A percentile compares a stretch with the other conserved stretches of the same genome.
Conservation (phyloP, 1,140 invertebrate genomes). For the Papilio machaon region DNA sequence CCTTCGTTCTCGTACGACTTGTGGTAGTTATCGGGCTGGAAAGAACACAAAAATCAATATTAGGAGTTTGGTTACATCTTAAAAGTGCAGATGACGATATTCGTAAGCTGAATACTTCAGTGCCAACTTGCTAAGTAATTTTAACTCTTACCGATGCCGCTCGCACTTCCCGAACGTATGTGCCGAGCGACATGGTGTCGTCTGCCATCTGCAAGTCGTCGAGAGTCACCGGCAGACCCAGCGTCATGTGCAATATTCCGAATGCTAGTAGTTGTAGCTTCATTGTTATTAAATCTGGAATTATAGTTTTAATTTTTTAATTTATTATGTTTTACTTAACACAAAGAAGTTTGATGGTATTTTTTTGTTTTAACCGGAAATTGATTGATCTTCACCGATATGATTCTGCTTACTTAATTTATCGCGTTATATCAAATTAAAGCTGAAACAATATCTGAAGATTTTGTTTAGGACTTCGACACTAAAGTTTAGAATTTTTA, state of each 20-base stretch:
- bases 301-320: constrained; percentile 11
- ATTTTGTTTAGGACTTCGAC: neutral
- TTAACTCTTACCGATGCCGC: constrained; percentile 69
- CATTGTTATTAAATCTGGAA: constrained; percentile 28
- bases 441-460: neutral
- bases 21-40: constrained; percentile 71
- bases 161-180: constrained; percentile 74
- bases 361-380: neutral
- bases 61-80: neutral
- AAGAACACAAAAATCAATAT: constrained; percentile 27
- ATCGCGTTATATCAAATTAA: neutral
- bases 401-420: neutral
- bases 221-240: constrained; percentile 52
- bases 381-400: neutral
- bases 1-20: constrained; percentile 78
- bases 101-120: too few relatives aligned
- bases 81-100: neutral
- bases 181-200: constrained; percentile 72
- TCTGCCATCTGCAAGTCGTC: constrained; percentile 69
- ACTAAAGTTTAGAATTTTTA: neutral
- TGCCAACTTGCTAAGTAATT: too few relatives aligned
- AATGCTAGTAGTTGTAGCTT: constrained; percentile 45
- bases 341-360: neutral
- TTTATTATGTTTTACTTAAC: neutral
- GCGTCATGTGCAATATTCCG: constrained; percentile 52